Evolutionary conservation across 2,797 vertebrate species (phyloP).

Genomic region (Thalassophryne amazonica): DNA sequence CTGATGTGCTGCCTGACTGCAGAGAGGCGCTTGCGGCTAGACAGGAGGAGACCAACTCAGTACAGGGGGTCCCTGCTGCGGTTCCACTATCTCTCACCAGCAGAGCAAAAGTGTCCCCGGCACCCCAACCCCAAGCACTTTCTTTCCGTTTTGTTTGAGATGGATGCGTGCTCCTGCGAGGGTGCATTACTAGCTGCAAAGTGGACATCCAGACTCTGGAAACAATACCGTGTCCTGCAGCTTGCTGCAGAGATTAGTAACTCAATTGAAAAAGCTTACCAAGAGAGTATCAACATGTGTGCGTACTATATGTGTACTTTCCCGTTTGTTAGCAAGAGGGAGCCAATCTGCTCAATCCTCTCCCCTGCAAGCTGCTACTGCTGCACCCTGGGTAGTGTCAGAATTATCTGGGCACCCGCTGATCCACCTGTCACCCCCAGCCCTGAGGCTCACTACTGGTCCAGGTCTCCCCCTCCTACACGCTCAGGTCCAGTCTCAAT

Average conservation of each 20-base stretch:
- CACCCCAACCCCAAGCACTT: too few species aligned
- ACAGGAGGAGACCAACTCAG: slow-evolving; percentile 64
- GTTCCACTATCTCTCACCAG: slow-evolving; percentile 49
- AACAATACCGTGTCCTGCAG: neutral
- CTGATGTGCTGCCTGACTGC: slow-evolving; percentile 73
- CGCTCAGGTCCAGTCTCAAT: slow-evolving; percentile 44
- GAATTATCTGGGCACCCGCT: slow-evolving; percentile 43
- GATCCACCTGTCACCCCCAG: slow-evolving; percentile 60
- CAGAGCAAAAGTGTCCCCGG: slow-evolving; percentile 47
- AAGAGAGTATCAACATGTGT: neutral
- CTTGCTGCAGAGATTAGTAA: slow-evolving; percentile 10
- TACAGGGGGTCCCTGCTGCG: slow-evolving; percentile 67
- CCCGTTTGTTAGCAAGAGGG: neutral
- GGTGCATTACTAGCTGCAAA: slow-evolving; percentile 9
- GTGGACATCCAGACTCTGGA: neutral
- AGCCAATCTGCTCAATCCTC: slow-evolving; percentile 11
- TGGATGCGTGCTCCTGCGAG: neutral
- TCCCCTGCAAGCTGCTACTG: slow-evolving; percentile 52
- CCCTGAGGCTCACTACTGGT: slow-evolving; percentile 34
- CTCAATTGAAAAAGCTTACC: neutral
- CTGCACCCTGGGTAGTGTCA: slow-evolving; percentile 58
- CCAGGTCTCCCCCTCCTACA: slow-evolving; percentile 36
- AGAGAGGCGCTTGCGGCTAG: slow-evolving; percentile 65
- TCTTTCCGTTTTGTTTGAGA: slow-evolving; percentile 9
- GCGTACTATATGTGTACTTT: neutral